Evolutionary conservation across 2,888 invertebrate species (phyloP).

Genomic region (Rotaria magnacalcarata): DNA sequence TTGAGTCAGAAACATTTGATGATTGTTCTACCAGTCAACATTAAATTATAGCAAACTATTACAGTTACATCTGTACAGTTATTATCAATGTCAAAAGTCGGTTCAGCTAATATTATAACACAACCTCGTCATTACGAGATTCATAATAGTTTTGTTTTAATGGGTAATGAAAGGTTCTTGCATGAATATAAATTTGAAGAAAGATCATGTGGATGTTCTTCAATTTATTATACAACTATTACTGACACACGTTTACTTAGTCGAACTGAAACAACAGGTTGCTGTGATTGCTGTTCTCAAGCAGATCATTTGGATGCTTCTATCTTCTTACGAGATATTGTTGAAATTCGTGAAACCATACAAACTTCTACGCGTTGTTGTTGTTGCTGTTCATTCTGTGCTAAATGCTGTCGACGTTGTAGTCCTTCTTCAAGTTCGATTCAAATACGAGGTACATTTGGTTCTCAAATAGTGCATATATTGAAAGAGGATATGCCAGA

Average conservation of each 20-base stretch:
- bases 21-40: neutral
- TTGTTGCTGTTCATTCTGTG: neutral
- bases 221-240: neutral
- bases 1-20: too few relatives aligned
- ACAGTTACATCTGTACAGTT: too few relatives aligned
- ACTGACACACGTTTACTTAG: neutral
- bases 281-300: neutral
- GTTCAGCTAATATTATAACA: neutral
- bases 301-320: neutral
- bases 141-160: neutral
- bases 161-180: neutral
- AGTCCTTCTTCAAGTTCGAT: neutral
- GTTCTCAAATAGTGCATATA: neutral
- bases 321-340: neutral
- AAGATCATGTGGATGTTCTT: neutral
- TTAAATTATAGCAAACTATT: too few relatives aligned
- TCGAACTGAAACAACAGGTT: neutral
- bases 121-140: neutral
- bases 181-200: neutral
- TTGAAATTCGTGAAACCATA: neutral
- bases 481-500: neutral
- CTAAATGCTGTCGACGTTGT: neutral
- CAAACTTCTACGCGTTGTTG: neutral
- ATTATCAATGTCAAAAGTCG: neutral
- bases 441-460: neutral